Conservation (phyloP, 2,797 vertebrate species). For the Coendou prehensilis region DNA sequence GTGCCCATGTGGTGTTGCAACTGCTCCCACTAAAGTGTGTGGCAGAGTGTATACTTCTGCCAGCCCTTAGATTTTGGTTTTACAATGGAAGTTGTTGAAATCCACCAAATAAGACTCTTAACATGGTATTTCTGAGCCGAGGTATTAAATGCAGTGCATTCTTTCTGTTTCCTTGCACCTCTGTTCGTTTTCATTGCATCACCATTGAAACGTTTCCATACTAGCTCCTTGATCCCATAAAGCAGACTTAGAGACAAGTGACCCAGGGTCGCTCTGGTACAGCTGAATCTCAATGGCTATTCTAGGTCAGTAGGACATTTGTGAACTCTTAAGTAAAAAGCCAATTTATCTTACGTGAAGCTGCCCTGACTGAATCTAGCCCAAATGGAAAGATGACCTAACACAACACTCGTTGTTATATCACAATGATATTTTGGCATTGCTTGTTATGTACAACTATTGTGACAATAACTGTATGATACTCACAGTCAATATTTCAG, state of each 20-base stretch:
- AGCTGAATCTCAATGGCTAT: neutral
- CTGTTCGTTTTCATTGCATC: neutral
- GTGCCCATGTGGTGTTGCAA: neutral
- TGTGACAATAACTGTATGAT: neutral
- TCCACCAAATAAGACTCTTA: neutral
- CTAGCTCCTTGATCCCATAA: neutral
- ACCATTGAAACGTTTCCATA: neutral
- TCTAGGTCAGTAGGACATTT: neutral
- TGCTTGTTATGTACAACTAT: neutral
- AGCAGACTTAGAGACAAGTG: neutral
- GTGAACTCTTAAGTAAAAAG: neutral
- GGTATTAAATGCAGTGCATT: fast-evolving
- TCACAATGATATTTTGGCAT: neutral
- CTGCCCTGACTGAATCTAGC: neutral
- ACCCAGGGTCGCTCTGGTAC: fast-evolving
- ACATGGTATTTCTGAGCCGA: neutral
- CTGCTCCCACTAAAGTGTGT: neutral
- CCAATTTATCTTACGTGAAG: neutral
- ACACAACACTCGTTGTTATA: neutral
- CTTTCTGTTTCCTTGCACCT: neutral
- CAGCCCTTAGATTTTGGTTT: neutral
- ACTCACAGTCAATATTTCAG: neutral
- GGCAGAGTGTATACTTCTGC: neutral
- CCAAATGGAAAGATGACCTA: neutral
- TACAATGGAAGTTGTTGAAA: neutral